Evolutionary conservation across 1,140 invertebrate species (phyloP), one percentile per base, ranked within the genome.

Genomic region (Bombus waltoni): DNA sequence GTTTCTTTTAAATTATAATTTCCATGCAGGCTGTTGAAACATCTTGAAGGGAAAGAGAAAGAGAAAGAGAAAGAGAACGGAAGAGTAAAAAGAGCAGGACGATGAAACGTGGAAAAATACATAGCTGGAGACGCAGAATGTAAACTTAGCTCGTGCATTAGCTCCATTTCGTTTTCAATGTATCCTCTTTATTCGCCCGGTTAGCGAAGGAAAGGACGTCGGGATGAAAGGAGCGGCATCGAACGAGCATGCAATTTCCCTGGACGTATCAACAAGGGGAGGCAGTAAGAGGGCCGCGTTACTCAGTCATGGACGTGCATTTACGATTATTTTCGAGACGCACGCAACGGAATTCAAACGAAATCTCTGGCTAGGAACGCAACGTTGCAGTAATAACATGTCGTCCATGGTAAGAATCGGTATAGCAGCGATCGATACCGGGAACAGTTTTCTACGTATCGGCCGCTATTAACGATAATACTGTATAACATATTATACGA

Each of bases 271-370:
- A 77, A 77, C 57, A 77, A 77, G 57, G 57, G 57, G 28, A 42
- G 53, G 28, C 28, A 28, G 28, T 44, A 15, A 42, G 22, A 71
- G 70, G 40, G 73, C n/a, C 44, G 73, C 73, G 72, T 74, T 74
- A 53, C 76, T 78, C 59, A 25, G 59, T 11, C 28, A 59, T 35
- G 74, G 42, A 76, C 66, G 35, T 66, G 38, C 42, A 59, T 73
- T 73, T 80, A 71, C 66, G 66, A 80, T 80, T 79, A 79, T 32
- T 79, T 79, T 81, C 44, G 38, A 71, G 68, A 40, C 47, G 47
- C 66, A 71, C 68, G 68, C 79, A 81, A 73, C n/a, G 38, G 71
- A 82, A 82, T 82, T 82, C 80, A 57, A 74, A 44, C 40, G 80
- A 82, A 82, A 74, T 11, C 40, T 2, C 15, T 32, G 42, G n/a